Evolutionary conservation across 2,888 invertebrate species (phyloP).

Genomic region (Cheilosia soror): DNA sequence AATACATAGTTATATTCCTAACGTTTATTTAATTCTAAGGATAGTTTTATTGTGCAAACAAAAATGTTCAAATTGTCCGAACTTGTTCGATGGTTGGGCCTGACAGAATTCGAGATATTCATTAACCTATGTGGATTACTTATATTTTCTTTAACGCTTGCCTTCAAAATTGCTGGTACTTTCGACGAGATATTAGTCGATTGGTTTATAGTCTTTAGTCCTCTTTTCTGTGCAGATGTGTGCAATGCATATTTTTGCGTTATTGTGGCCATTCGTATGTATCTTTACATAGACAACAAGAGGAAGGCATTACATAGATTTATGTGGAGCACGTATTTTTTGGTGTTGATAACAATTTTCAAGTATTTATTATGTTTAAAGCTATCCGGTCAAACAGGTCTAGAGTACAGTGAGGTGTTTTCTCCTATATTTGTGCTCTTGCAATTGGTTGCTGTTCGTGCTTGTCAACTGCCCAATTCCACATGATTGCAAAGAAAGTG

Average conservation of each 20-base stretch:
- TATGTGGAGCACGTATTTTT: conserved; percentile 92
- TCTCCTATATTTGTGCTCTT: conserved; percentile 95
- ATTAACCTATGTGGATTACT: conserved; percentile 93
- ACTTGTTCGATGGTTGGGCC: conserved; percentile 95
- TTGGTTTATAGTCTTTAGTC: conserved; percentile 96
- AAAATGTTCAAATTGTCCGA: conserved; percentile 89
- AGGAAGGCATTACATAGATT: conserved; percentile 92
- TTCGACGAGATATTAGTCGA: conserved; percentile 85
- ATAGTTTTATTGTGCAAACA: not conserved
- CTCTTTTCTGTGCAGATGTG: conserved; percentile 95
- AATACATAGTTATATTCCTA: not conserved
- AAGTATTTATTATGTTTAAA: conserved; percentile 96
- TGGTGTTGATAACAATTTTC: conserved; percentile 94
- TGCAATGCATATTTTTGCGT: conserved; percentile 97
- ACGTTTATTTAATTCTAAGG: not conserved
- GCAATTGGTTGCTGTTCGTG: conserved; percentile 95
- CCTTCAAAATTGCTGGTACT: conserved; percentile 90
- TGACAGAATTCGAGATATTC: conserved; percentile 98
- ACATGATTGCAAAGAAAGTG: conserved; percentile 74
- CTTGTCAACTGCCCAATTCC: conserved; percentile 90
- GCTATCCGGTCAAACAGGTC: conserved; percentile 90
- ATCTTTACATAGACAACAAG: conserved; percentile 89
- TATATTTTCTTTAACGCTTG: conserved; percentile 92
- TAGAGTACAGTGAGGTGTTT: conserved; percentile 96
- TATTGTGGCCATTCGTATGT: conserved; percentile 97